Conservation (phyloP, 1,140 invertebrate genomes). For the Megalonaias nervosa region DNA sequence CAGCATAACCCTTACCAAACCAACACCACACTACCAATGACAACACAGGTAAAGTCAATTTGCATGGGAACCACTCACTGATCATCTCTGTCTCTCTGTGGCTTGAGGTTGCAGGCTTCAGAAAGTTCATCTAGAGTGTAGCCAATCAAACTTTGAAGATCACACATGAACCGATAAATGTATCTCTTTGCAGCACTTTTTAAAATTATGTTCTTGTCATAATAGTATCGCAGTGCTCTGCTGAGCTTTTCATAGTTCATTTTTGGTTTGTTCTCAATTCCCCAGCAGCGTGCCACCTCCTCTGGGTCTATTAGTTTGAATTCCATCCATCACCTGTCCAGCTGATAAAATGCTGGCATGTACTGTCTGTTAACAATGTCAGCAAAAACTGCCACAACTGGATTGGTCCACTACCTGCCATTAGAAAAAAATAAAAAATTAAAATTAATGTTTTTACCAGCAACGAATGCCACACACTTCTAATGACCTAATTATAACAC, state of each 20-base stretch:
- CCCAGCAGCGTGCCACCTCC: constrained; percentile 97
- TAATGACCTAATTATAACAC: no score
- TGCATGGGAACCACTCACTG: no score
- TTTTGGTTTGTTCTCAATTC: constrained; percentile 97
- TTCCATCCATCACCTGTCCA: constrained; percentile 99
- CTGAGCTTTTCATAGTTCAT: constrained; percentile 99
- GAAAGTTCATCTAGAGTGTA: constrained; percentile 70
- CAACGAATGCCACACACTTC: no score
- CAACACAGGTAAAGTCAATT: no score
- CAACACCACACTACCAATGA: no score
- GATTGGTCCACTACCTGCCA: constrained; percentile 70
- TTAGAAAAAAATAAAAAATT: neutral
- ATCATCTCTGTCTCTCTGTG: no score
- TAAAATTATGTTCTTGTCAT: constrained; percentile 99
- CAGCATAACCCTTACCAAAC: no score
- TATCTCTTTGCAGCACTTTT: constrained; percentile 94
- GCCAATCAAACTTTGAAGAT: constrained; percentile 81
- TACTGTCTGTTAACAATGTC: constrained; percentile 96
- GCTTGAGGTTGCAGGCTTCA: constrained; percentile 67
- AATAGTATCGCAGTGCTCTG: constrained; percentile 96
- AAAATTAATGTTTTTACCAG: no score
- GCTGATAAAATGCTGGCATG: constrained; percentile 95
- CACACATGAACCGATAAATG: constrained; percentile 98
- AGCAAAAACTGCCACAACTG: constrained; percentile 96
- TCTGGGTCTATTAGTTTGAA: constrained; percentile 98